A percentile compares a stretch with the other conserved stretches of the same genome.
phyloP scores from a whole-genome alignment of 2,113 vertebrate genomes.

The Anarhynchus alexandrinus region DNA sequence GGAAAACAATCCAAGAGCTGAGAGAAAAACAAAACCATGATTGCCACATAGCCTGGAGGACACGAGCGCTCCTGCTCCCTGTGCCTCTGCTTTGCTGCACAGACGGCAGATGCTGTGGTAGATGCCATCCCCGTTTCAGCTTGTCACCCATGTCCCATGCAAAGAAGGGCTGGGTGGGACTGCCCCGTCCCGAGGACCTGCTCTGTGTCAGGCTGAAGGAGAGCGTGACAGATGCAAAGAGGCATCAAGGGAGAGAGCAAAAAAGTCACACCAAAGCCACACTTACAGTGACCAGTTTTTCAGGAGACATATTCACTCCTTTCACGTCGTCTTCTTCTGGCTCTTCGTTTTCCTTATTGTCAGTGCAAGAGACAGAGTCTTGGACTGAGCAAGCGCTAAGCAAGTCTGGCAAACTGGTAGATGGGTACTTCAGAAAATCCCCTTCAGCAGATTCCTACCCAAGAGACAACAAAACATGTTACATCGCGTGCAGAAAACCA shows the following conservation, averaged over 20 bases:
- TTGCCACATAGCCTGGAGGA: background rate
- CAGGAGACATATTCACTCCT: conserved; percentile 52
- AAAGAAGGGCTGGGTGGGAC: background rate
- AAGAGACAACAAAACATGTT: background rate
- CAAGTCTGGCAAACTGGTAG: conserved; percentile 91
- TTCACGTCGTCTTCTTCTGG: conserved; percentile 74
- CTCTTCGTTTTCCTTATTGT: conserved; percentile 81
- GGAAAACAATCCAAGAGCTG: background rate
- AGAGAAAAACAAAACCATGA: background rate
- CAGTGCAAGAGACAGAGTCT: conserved; percentile 72
- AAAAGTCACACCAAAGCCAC: conserved; percentile 1
- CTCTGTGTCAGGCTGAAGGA: background rate
- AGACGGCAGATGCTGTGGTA: background rate
- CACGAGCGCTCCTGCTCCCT: background rate
- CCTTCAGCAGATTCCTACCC: conserved; percentile 19
- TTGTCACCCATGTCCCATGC: background rate
- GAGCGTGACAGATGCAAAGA: background rate
- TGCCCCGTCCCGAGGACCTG: rapidly evolving
- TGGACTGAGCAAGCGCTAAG: conserved; percentile 83
- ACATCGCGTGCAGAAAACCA: background rate
- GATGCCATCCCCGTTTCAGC: background rate
- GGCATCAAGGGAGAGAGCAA: background rate
- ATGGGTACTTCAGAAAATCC: conserved; percentile 85
- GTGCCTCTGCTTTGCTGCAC: background rate
- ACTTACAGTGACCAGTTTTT: conserved; percentile 77